Evolutionary conservation across 2,113 vertebrate species (phyloP).

Genomic region (human (Homo sapiens)): DNA sequence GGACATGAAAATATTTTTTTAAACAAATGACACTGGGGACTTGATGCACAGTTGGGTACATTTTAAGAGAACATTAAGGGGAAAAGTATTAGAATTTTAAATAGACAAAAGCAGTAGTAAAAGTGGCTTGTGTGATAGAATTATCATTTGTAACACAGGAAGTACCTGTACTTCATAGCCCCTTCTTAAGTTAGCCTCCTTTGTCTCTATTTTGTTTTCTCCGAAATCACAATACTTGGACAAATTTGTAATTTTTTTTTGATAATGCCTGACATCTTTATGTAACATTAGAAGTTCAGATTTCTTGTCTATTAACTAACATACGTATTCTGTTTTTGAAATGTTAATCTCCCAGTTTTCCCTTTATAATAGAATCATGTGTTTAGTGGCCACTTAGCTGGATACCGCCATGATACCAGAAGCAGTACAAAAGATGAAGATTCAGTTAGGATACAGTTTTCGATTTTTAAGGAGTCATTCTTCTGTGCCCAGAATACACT

Average conservation of each 20-base stretch:
- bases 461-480: neutral
- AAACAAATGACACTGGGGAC: neutral
- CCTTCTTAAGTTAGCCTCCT: neutral
- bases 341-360: neutral
- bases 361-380: neutral
- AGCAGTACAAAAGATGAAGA: neutral
- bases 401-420: neutral
- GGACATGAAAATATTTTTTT: neutral
- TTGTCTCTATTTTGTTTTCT: neutral
- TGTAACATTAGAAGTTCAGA: neutral
- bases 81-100: neutral
- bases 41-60: neutral
- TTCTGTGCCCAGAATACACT: neutral
- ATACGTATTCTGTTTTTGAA: neutral
- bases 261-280: neutral
- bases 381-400: neutral
- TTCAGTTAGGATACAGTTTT: neutral
- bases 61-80: neutral
- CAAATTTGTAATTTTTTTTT: neutral
- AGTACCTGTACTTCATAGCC: neutral
- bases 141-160: neutral
- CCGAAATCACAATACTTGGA: neutral
- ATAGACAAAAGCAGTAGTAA: neutral
- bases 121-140: neutral
- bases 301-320: neutral